These are phyloP conservation scores for Sarcophaga variegata DNA, from an alignment of 2,888 invertebrate species.

Conservation along the genomic window DNA sequence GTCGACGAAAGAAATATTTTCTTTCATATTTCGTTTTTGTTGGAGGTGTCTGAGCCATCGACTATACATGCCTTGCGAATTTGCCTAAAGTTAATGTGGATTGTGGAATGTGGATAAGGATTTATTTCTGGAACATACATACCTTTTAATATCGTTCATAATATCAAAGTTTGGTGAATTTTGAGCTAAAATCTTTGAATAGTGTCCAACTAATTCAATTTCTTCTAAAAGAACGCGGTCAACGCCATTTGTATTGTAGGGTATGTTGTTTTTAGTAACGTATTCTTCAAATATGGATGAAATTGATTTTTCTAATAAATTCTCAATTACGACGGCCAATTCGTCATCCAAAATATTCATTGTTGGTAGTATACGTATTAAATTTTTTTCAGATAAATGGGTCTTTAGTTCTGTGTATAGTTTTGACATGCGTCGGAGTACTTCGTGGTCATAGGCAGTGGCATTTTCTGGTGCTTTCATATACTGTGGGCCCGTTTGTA, in stretches of 20 bases:
- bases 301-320: constrained; percentile 86
- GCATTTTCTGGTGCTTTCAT: constrained; percentile 83
- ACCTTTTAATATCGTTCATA: constrained; percentile 79
- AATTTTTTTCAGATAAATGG: constrained; percentile 89
- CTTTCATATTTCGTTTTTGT: too few relatives aligned
- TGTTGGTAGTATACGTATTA: constrained; percentile 84
- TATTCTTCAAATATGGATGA: constrained; percentile 87
- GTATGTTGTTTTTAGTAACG: constrained; percentile 83
- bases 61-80: too few relatives aligned
- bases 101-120: too few relatives aligned
- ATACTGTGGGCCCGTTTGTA: constrained; percentile 86
- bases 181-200: constrained; percentile 87
- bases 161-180: constrained; percentile 82
- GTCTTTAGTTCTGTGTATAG: constrained; percentile 89
- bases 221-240: constrained; percentile 87
- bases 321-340: constrained; percentile 84
- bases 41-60: too few relatives aligned
- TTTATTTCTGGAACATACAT: constrained; percentile 50
- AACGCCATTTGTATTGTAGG: constrained; percentile 87
- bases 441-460: constrained; percentile 85
- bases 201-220: constrained; percentile 87
- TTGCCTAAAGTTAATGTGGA: too few relatives aligned
- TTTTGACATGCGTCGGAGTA: constrained; percentile 86
- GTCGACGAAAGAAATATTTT: too few relatives aligned
- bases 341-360: constrained; percentile 80